Evolutionary conservation across 2,797 vertebrate genomes (phyloP), one percentile per base, ranked within the genome.

Genomic region (Leuciscus waleckii): DNA sequence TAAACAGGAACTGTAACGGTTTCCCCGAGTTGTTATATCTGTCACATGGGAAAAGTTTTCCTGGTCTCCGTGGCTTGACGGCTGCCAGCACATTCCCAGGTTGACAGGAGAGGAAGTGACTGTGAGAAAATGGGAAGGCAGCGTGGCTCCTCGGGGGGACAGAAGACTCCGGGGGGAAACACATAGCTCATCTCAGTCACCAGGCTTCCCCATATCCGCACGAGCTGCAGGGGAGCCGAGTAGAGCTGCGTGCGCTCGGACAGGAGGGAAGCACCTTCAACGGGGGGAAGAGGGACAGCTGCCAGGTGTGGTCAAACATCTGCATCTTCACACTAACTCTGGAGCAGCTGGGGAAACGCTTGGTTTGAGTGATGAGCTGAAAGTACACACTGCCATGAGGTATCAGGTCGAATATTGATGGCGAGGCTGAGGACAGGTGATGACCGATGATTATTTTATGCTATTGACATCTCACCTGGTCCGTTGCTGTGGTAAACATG

Each of bases 31-130:
- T 87, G 79, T 90, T 90, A 90, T 93, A 93, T 94, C 92, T 94
- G 93, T 93, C 88, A 68, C n/a, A 70, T 35, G 88, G 77, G 81
- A 75, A 81, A 23, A 63, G 69, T 69, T 73, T 79, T 86, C 67
- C 67, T 75, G 37, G 88, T 91, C 93, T 90, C 92, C 85, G 88
- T 93, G 92, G 93, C 87, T 86, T 73, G 43, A 85, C 7, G 63
- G 81, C 86, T 78, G 94, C 95, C 94, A 95, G 91, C 89, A 94
- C 94, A 95, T 95, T 95, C 95, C 94, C 89, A 92, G 90, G 91
- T 91, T 94, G 94, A 94, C 95, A 95, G 95, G 94, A 94, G 93
- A 95, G 95, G 94, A 95, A 95, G 94, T 93, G 90, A 93, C 91
- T 94, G 93, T 91, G 93, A 93, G 92, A 94, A 93, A 94, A 92